Conservation (phyloP, 2,113 vertebrate genomes). For the Periophthalmodon schlosseri region DNA sequence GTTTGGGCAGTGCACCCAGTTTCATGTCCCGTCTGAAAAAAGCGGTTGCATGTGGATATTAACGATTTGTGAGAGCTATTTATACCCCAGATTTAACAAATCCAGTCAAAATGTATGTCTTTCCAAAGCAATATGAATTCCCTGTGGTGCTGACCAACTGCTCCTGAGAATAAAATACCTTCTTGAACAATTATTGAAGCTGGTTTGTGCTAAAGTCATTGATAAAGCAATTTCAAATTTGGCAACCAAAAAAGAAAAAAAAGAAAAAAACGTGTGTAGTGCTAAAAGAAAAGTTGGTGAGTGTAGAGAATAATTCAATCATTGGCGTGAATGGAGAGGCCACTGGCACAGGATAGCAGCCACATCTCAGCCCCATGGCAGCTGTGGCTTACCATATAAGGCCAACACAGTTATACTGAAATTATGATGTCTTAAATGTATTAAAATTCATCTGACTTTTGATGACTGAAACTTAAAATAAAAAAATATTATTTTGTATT, state of each 20-base stretch:
- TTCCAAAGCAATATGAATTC: background rate
- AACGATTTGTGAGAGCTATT: no score
- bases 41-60: no score
- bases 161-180: constrained; percentile 49
- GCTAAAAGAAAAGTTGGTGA: no score
- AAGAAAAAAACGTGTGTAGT: background rate
- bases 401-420: no score
- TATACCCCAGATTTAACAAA: no score
- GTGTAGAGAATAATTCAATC: no score
- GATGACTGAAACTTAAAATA: no score
- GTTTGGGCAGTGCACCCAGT: no score
- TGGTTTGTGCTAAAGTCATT: background rate
- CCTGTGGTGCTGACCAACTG: constrained; percentile 38
- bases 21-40: no score
- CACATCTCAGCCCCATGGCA: background rate
- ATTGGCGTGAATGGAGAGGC: background rate
- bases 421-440: no score
- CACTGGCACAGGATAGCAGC: background rate
- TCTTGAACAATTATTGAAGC: background rate
- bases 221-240: background rate
- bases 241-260: background rate
- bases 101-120: no score
- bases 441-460: background rate
- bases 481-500: background rate
- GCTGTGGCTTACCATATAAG: no score